A percentile compares a stretch with the other conserved stretches of the same genome.
Evolutionary conservation across 1,140 invertebrate species (phyloP).

Genomic region (Tyrophagus putrescentiae): DNA sequence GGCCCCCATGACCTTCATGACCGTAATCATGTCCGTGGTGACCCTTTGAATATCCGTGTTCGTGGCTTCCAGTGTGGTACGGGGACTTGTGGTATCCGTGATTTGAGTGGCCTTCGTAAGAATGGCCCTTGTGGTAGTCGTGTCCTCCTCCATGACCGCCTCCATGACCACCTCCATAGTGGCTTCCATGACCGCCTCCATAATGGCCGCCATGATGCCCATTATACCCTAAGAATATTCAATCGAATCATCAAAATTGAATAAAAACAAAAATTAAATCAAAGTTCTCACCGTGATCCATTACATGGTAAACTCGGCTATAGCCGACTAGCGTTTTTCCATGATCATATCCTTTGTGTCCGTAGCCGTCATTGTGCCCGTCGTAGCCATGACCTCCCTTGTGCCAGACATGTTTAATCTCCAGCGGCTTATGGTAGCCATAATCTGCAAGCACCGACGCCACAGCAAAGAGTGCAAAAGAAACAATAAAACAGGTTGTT

Average conservation of each 20-base stretch:
- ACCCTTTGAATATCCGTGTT: no score
- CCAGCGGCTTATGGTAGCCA: slow-evolving; percentile 14
- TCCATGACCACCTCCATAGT: background rate
- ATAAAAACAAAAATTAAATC: background rate
- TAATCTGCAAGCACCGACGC: slow-evolving; percentile 1
- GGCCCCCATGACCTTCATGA: no score
- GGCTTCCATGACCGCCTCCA: no score
- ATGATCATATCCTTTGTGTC: slow-evolving; percentile 6
- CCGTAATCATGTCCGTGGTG: no score
- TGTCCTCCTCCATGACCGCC: background rate
- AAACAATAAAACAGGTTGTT: background rate
- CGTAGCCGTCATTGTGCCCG: slow-evolving; percentile 6
- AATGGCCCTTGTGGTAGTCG: no score
- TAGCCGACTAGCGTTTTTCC: background rate
- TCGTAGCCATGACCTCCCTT: slow-evolving; percentile 3
- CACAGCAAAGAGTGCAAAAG: background rate
- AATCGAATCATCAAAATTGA: background rate
- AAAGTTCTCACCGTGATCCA: background rate
- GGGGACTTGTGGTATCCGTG: no score
- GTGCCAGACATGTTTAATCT: slow-evolving; percentile 20
- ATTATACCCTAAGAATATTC: background rate
- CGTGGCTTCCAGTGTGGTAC: no score
- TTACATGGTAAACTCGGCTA: background rate
- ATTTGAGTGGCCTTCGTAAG: no score
- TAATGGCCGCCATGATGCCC: background rate